Conservation (phyloP, 1,140 invertebrate genomes). For the Ectropis grisescens region DNA sequence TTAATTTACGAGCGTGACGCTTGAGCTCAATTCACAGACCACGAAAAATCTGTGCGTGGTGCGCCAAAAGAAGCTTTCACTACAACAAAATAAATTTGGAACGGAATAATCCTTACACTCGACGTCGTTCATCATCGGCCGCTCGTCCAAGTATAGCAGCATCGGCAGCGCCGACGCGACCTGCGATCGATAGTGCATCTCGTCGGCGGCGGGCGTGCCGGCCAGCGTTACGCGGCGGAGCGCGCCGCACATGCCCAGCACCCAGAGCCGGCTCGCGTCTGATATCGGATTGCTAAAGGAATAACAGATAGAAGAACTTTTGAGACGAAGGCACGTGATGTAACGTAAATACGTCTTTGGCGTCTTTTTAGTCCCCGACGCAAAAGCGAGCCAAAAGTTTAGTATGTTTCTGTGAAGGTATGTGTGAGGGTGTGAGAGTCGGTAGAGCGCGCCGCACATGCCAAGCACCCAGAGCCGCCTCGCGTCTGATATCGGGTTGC, state of each 20-base stretch:
- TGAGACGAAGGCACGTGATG: too few relatives aligned
- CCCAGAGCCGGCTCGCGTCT: conserved; percentile 47
- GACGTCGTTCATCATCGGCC: conserved; percentile 29
- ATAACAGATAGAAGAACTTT: too few relatives aligned
- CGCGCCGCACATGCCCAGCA: conserved; percentile 40
- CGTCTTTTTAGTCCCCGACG: too few relatives aligned
- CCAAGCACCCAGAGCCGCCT: conserved; percentile 50
- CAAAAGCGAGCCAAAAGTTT: too few relatives aligned
- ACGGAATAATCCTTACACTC: conserved; percentile 36
- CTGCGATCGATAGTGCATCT: conserved; percentile 22
- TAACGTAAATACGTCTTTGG: too few relatives aligned
- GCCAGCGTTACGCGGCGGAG: conserved; percentile 34
- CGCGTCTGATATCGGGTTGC: conserved; percentile 45
- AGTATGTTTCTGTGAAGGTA: too few relatives aligned
- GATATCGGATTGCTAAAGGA: conserved; percentile 51
- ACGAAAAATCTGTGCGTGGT: too few relatives aligned
- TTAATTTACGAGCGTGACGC: too few relatives aligned
- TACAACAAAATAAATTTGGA: too few relatives aligned
- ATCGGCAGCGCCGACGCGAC: conserved; percentile 38
- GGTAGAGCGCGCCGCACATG: conserved; percentile 39
- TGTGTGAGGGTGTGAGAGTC: too few relatives aligned
- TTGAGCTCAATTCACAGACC: too few relatives aligned
- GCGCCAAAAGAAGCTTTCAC: too few relatives aligned
- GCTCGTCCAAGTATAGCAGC: conserved; percentile 42
- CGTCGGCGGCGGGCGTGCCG: conserved; percentile 32